These are phyloP conservation scores for Sinotaia quadrata DNA, from an alignment of 2,888 invertebrate genomes.

Conservation along the genomic window DNA sequence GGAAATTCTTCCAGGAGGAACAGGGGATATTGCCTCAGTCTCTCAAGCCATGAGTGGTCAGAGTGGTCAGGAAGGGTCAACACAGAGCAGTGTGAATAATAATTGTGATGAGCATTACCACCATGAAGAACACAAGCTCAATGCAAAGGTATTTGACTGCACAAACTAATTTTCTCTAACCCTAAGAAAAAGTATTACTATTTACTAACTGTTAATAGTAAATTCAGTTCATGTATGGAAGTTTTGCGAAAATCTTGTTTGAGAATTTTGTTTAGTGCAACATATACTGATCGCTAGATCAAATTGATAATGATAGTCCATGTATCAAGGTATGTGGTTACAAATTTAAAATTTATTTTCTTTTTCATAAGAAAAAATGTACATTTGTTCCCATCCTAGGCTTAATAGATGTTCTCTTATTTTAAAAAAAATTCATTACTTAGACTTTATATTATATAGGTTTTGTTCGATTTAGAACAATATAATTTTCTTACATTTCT, in stretches of 20 bases:
- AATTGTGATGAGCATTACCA: slow-evolving; percentile 52
- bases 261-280: neutral
- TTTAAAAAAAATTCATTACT: neutral
- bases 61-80: neutral
- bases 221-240: too few species aligned
- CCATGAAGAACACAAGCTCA: slow-evolving; percentile 54
- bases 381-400: too few species aligned
- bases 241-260: too few species aligned
- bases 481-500: neutral
- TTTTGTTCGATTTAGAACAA: neutral
- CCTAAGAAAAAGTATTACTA: too few species aligned
- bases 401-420: too few species aligned
- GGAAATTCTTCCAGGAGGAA: too few species aligned
- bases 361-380: too few species aligned
- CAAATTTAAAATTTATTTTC: neutral
- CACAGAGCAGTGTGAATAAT: neutral
- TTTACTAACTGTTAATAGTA: too few species aligned
- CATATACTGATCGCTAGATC: neutral
- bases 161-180: too few species aligned
- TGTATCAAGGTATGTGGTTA: too few species aligned
- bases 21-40: neutral
- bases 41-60: neutral
- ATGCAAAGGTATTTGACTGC: slow-evolving; percentile 46
- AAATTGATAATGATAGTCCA: neutral
- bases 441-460: neutral